Base-by-base conservation (phyloP, 37 sponge, comb jelly and placozoan species). In the Dysidea cf. avara region DNA sequence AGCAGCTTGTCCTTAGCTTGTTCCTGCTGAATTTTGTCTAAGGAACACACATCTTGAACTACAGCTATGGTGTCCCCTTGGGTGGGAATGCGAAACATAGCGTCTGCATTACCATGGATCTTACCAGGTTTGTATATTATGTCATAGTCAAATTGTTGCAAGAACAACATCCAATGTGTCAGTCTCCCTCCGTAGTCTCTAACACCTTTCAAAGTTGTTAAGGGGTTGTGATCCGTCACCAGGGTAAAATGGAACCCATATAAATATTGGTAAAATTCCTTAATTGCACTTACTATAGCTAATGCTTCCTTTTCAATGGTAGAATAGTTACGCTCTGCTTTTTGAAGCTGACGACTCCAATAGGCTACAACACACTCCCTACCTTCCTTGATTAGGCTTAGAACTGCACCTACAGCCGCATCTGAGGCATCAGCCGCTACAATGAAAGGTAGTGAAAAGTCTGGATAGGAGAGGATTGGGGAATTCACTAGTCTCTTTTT, bases 241-340 rank as follows among this genome's bases (percentile, higher is more conserved):
- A n/a, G n/a, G n/a, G n/a, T 50, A 17, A 50, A n/a, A n/a, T n/a
- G n/a, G 28, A 50, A 66, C 7, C 79, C 79, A 57, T 68, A 78
- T 26, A 78, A 50, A 40, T 78, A 78, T n/a, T n/a, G 78, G 32
- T 57, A 69, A 43, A 68, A 79, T 54, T 79, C 70, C 56, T 69
- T 46, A 5, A 69, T 58, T 37, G 61, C 49, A 33, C 43, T 9
- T 37, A 79, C 80, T 24, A 48, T 61, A 21, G 80, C 80, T 29
- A 79, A 31, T 30, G 70, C 61, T 55, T 79, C 69, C 49, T 51
- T 35, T 31, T 69, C 70, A 46, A 69, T 68, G 30, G 80, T 79
- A 54, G 70, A 79, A 26, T n/a, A n/a, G n/a, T n/a, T n/a, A n/a
- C n/a, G n/a, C n/a, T n/a, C n/a, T n/a, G n/a, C n/a, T n/a, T n/a